phyloP scores from a whole-genome alignment of 2,888 invertebrate species.

The Ariolimax columbianus region DNA sequence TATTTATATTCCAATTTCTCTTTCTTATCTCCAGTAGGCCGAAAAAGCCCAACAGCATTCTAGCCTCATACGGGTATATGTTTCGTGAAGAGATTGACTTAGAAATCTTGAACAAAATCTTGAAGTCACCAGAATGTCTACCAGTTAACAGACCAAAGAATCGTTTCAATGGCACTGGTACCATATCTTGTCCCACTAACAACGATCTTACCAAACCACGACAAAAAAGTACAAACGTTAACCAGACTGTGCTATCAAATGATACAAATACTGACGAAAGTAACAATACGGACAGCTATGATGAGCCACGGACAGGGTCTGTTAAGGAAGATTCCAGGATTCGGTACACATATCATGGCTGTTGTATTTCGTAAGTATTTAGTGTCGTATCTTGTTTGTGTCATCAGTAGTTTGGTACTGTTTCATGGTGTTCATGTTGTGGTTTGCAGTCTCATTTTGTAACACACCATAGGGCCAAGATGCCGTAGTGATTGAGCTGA shows the following conservation, averaged over 20 bases:
- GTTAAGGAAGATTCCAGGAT: neutral
- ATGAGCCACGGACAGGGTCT: no score
- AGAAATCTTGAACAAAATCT: neutral
- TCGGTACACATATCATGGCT: neutral
- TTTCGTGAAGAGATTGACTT: neutral
- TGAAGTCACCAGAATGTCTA: neutral
- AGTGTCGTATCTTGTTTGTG: no score
- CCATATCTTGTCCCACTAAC: neutral
- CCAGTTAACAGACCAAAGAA: neutral
- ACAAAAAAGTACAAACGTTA: neutral
- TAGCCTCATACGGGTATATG: neutral
- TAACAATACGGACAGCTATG: neutral
- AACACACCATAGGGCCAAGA: no score
- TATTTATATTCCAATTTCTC: neutral
- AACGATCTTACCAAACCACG: neutral
- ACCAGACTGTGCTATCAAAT: neutral
- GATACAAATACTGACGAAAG: neutral
- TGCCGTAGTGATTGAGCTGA: no score
- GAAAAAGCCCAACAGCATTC: neutral
- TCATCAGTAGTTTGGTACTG: no score
- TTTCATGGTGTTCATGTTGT: no score
- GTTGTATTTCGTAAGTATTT: conserved; percentile 16
- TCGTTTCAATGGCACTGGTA: neutral
- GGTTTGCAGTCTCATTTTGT: no score
- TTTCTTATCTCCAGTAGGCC: neutral